Base-by-base conservation (phyloP, 1,140 invertebrate genomes). In the Pinna nobilis region DNA sequence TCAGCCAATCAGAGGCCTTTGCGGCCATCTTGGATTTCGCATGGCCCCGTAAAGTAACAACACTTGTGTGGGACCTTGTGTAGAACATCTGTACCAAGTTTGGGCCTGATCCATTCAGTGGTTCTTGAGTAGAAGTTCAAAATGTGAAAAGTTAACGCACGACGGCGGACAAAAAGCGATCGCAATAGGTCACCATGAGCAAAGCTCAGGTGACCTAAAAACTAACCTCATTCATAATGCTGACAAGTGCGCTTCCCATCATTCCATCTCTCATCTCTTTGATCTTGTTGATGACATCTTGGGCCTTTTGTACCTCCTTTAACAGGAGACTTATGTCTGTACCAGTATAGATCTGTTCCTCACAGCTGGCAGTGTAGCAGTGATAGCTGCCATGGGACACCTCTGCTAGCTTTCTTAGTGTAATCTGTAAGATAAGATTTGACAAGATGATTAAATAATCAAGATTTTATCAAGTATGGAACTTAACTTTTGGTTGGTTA, bases 251-350 rank as follows among this genome's bases (percentile, higher is more conserved):
- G 76, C 80, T 88, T 51, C 87, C 88, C 78, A 90, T 85, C 83
- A 89, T 85, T 1, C 88, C 89, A 49, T 86, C 76, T 55, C 86
- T 80, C 87, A 89, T 92, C 78, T 94, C 92, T 85, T 97, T 96
- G 70, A 98, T 94, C 77, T 93, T 93, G 82, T 96, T 94, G 0
- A 98, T 92, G 0, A 96, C 89, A 74, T 94, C 93, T 74, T 90
- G 85, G 5, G 81, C 82, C 65, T 83, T 84, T 72, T 88, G 81
- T 33, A 90, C 87, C 75, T 89, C 89, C 57, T 84, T 82, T 67
- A 90, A 47, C 37, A 90, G 63, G 4, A 86, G 41, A 59, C 83
- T 85, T 60, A 89, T 88, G 61, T 90, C 89, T 65, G 87, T 87
- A 6, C 88, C 81, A 30, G 85, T 87, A 70, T 90, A 89, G 28